phyloP scores from a whole-genome alignment of 2,797 vertebrate genomes.

The Chiloscyllium punctatum region DNA sequence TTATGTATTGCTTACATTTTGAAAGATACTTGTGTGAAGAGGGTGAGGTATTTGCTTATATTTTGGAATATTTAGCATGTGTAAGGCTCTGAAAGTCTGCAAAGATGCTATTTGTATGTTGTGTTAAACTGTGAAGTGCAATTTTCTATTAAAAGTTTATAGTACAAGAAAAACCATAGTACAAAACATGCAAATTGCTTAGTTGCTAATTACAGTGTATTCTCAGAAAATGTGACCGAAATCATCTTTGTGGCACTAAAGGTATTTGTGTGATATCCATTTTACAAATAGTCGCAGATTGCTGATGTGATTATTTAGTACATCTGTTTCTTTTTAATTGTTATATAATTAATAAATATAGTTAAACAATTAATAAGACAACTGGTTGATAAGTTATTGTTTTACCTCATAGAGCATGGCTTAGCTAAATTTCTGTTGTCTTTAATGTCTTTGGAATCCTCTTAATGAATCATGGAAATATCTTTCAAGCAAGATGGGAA shows the following conservation, averaged over 20 bases:
- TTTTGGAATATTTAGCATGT: constrained; percentile 25
- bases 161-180: constrained; percentile 18
- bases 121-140: constrained; percentile 36
- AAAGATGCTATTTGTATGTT: constrained; percentile 27
- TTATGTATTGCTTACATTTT: constrained; percentile 1
- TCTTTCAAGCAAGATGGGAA: not conserved
- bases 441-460: not conserved
- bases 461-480: constrained; percentile 4
- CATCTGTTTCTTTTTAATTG: constrained; percentile 30
- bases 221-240: constrained; percentile 17
- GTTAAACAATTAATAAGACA: constrained; percentile 33
- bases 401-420: not conserved
- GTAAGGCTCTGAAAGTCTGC: constrained; percentile 19
- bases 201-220: not conserved
- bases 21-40: constrained; percentile 19
- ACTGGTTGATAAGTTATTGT: not conserved
- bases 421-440: not conserved
- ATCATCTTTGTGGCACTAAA: constrained; percentile 25
- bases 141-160: constrained; percentile 31
- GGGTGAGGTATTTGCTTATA: constrained; percentile 19
- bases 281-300: constrained; percentile 19
- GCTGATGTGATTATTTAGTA: constrained; percentile 24
- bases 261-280: constrained; percentile 28
- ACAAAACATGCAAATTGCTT: not conserved
- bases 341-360: constrained; percentile 34